Evolutionary conservation across 2,888 invertebrate species (phyloP).

Genomic region (Tipula vernalis): DNA sequence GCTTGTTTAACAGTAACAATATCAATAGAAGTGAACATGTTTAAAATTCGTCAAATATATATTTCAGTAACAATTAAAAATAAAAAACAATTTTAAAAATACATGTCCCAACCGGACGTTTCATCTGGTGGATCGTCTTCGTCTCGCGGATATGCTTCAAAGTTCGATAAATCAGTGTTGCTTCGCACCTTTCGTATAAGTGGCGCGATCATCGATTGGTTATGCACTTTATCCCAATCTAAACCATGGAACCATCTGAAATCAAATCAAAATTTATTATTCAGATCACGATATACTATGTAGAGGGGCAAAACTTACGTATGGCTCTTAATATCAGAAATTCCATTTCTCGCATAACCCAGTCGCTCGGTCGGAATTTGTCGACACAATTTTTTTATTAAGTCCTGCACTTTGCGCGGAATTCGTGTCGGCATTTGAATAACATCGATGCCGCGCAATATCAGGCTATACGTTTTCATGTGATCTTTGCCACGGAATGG

Average conservation of each 20-base stretch:
- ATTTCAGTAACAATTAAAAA: neutral
- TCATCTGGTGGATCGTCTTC: conserved; percentile 76
- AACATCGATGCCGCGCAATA: conserved; percentile 81
- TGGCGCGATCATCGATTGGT: conserved; percentile 55
- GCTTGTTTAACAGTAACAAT: neutral
- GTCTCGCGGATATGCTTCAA: conserved; percentile 76
- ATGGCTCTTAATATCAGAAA: conserved; percentile 72
- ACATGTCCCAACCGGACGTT: conserved; percentile 77
- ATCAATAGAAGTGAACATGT: neutral
- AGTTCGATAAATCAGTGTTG: conserved; percentile 63
- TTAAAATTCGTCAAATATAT: neutral
- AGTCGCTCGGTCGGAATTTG: conserved; percentile 77
- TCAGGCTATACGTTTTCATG: conserved; percentile 89
- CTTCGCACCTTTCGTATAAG: neutral
- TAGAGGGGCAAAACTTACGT: conserved; percentile 40
- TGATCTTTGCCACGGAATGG: conserved; percentile 85
- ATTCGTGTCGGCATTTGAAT: conserved; percentile 72
- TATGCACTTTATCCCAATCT: conserved; percentile 72
- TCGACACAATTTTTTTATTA: conserved; percentile 77
- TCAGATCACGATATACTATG: neutral
- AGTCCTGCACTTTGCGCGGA: conserved; percentile 61
- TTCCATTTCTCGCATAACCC: conserved; percentile 78
- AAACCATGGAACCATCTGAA: conserved; percentile 80
- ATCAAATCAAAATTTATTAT: neutral
- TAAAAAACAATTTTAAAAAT: conserved; percentile 46